Percentiles rank a stretch among this genome's conserved stretches.
Evolutionary conservation across 2,888 invertebrate species (phyloP).

Genomic region (Pyrrhia umbra): DNA sequence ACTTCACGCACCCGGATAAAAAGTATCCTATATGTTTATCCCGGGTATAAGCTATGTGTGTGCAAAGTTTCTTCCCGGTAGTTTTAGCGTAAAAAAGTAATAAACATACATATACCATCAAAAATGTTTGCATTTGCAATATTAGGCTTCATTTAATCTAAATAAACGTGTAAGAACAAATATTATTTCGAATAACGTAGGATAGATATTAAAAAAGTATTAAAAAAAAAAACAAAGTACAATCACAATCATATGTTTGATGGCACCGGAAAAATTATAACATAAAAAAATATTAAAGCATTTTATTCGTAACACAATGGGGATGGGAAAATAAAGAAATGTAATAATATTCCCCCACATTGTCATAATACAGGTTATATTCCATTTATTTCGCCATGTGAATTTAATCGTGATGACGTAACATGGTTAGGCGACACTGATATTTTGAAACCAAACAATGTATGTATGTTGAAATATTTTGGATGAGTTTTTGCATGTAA

Average conservation of each 20-base stretch:
- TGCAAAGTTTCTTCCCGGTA: too few relatives aligned
- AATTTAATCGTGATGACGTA: slow-evolving; percentile 26
- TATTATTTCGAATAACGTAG: too few relatives aligned
- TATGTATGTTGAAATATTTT: background rate
- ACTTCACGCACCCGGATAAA: too few relatives aligned
- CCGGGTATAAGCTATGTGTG: too few relatives aligned
- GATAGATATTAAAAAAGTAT: too few relatives aligned
- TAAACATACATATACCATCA: too few relatives aligned
- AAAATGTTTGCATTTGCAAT: too few relatives aligned
- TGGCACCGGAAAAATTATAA: slow-evolving; percentile 21
- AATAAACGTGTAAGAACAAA: too few relatives aligned
- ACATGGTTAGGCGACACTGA: background rate
- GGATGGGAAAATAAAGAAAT: slow-evolving; percentile 52
- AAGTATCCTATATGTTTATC: too few relatives aligned
- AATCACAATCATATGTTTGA: background rate
- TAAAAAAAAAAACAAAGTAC: slow-evolving; percentile 6
- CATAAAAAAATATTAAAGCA: slow-evolving; percentile 51
- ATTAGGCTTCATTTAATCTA: too few relatives aligned
- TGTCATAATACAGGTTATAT: slow-evolving; percentile 48
- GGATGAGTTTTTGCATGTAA: background rate
- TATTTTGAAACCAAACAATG: background rate
- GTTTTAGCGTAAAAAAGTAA: too few relatives aligned
- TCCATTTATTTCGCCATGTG: slow-evolving; percentile 41
- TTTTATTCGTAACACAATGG: slow-evolving; percentile 43
- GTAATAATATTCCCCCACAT: slow-evolving; percentile 50